phyloP scores from a whole-genome alignment of 2,113 vertebrate genomes.

The Monopterus albus region DNA sequence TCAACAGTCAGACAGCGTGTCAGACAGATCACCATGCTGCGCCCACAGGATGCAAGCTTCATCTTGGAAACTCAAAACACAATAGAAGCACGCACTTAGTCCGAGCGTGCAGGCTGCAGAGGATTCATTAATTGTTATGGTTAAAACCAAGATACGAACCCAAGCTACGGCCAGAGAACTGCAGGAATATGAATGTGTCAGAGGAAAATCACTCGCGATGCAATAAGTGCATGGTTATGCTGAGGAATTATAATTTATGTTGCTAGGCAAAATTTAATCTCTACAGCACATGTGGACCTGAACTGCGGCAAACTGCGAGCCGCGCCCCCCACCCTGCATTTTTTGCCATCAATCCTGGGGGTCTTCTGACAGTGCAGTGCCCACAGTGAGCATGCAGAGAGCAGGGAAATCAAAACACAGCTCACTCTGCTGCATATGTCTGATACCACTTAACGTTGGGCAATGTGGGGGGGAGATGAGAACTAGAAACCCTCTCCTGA shows the following conservation, averaged over 20 bases:
- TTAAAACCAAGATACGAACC: not conserved
- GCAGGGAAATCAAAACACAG: not conserved
- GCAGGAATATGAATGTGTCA: no score
- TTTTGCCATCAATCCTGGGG: conserved; percentile 75
- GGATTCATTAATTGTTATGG: not conserved
- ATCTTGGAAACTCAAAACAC: conserved; percentile 53
- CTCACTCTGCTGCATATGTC: conserved; percentile 45
- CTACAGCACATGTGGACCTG: conserved; percentile 68
- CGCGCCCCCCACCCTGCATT: conserved; percentile 77
- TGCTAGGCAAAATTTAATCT: conserved; percentile 75
- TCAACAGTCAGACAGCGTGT: conserved; percentile 79
- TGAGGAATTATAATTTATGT: conserved; percentile 63
- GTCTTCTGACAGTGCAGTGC: conserved; percentile 76
- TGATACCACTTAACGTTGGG: not conserved
- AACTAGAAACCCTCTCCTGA: not conserved
- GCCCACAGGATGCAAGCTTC: conserved; percentile 59
- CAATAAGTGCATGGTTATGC: conserved; percentile 20
- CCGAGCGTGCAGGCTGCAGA: not conserved
- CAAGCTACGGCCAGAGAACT: not conserved
- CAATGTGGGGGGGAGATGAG: no score
- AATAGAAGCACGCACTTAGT: conserved; percentile 36
- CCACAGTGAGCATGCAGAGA: conserved; percentile 62
- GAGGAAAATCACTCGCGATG: not conserved
- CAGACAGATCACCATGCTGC: conserved; percentile 78
- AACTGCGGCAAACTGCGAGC: conserved; percentile 82